Evolutionary conservation across 2,113 vertebrate species (phyloP).

Genomic region (Phoenicopterus ruber): DNA sequence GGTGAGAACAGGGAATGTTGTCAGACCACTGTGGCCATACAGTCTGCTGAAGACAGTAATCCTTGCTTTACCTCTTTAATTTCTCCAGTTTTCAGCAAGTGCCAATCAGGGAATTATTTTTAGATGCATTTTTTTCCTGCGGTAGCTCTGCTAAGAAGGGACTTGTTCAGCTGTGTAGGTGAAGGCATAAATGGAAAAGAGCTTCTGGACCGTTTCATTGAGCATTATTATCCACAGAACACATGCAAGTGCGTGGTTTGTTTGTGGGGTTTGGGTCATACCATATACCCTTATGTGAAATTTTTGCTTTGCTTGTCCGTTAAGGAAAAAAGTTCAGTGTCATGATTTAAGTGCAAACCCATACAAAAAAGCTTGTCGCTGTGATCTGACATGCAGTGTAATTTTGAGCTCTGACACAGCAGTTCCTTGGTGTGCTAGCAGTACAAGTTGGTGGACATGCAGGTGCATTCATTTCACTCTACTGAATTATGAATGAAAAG

Average conservation of each 20-base stretch:
- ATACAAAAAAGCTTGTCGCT: background rate
- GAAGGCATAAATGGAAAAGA: background rate
- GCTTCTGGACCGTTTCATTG: background rate
- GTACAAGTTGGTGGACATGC: background rate
- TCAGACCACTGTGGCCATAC: too few species aligned
- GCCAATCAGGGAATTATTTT: background rate
- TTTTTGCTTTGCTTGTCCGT: background rate
- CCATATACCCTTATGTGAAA: rapidly evolving
- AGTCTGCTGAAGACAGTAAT: background rate
- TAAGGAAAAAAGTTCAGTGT: background rate
- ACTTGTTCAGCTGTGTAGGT: background rate
- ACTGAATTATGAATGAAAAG: background rate
- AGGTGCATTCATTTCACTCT: background rate
- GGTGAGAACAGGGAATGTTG: background rate
- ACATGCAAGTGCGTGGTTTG: background rate
- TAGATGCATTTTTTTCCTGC: background rate
- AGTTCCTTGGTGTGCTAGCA: background rate
- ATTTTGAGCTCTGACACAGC: background rate
- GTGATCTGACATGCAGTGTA: rapidly evolving
- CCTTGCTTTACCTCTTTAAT: background rate
- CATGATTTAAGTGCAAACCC: background rate
- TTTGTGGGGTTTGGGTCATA: background rate
- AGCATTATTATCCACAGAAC: background rate
- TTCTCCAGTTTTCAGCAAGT: background rate
- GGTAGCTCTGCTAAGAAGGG: background rate